Evolutionary conservation across 1,140 invertebrate species (phyloP).

Genomic region (Metopolophium dirhodum): DNA sequence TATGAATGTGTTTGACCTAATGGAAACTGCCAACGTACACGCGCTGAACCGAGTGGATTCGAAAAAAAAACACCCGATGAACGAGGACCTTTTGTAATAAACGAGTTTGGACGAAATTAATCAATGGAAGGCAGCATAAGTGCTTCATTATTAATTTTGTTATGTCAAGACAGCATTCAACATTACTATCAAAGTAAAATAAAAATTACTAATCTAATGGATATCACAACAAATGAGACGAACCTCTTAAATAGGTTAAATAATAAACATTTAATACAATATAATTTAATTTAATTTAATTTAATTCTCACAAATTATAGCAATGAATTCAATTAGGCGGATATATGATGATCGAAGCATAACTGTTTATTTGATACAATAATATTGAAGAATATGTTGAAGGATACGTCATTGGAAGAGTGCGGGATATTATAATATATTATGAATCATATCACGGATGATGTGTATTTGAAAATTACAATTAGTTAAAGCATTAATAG

Average conservation of each 20-base stretch:
- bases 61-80: not conserved
- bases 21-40: not conserved
- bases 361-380: not conserved
- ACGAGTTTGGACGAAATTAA: not conserved
- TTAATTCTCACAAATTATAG: not conserved
- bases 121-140: not conserved
- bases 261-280: not conserved
- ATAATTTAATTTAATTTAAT: not conserved
- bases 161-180: not conserved
- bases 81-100: not conserved
- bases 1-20: not conserved
- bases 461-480: not conserved
- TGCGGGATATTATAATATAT: too few species aligned
- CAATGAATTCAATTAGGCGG: not conserved
- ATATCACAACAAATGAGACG: not conserved
- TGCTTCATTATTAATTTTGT: not conserved
- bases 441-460: not conserved
- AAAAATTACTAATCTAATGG: not conserved
- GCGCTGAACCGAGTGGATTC: not conserved
- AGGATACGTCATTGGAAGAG: not conserved
- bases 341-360: not conserved
- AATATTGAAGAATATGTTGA: not conserved
- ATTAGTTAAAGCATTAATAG: not conserved
- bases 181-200: not conserved
- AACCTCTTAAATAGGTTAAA: not conserved